Conservation (phyloP, 2,797 vertebrate genomes). For the Rachycentron canadum region DNA sequence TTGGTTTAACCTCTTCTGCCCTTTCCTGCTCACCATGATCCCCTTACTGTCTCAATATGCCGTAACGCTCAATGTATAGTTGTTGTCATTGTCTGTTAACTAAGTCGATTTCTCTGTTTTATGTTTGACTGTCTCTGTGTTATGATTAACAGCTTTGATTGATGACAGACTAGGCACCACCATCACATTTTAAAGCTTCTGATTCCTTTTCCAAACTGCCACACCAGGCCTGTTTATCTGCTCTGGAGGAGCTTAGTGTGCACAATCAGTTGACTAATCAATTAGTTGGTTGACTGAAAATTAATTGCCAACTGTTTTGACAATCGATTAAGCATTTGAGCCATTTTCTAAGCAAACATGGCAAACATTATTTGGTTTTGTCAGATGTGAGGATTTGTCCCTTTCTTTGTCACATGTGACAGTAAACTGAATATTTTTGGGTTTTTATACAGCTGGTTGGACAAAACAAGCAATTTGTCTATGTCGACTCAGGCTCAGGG, state of each 20-base stretch:
- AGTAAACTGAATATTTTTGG: not conserved
- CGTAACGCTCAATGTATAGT: not conserved
- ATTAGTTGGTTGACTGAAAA: not conserved
- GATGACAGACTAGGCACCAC: not conserved
- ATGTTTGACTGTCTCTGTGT: no score
- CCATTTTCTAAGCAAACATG: conserved; percentile 1
- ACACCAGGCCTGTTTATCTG: not conserved
- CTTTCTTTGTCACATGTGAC: not conserved
- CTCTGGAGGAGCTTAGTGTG: not conserved
- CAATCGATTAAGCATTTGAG: not conserved
- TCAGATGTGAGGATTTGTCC: not conserved
- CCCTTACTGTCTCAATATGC: not conserved
- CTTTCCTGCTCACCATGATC: not conserved
- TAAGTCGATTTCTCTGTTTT: no score
- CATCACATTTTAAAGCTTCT: not conserved
- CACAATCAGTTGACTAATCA: not conserved
- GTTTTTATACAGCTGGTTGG: not conserved
- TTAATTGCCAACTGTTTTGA: not conserved
- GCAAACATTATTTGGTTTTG: not conserved
- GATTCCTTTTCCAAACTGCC: not conserved
- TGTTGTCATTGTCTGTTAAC: not conserved
- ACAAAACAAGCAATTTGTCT: not conserved
- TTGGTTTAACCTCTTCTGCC: conserved; percentile 1
- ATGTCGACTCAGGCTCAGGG: not conserved
- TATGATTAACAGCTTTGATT: conserved; percentile 25